Evolutionary conservation across 2,888 invertebrate species (phyloP), one percentile per base, ranked within the genome.

Genomic region (Leucania comma): DNA sequence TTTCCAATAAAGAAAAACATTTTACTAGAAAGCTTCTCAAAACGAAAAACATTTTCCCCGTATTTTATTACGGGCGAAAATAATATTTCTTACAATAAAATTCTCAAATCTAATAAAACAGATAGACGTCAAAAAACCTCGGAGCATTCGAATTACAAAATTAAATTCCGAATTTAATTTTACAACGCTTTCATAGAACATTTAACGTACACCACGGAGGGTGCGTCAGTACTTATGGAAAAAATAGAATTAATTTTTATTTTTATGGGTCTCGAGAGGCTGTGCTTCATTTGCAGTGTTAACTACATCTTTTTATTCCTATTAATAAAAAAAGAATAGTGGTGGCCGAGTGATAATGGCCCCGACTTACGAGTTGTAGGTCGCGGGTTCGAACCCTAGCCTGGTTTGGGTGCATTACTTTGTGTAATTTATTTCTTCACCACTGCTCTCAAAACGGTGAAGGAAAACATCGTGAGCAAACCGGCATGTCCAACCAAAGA

Each of bases 151-250:
- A 92, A 93, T 92, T 87, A 88, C 88, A 84, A 90, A 92, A 92
- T 93, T 92, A 91, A 92, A 92, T 92, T 91, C 86, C 87, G 82
- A 91, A 92, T 93, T 91, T 90, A 89, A 93, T 91, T 91, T 92
- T 88, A 91, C 88, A 91, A 87, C 89, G 89, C 86, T 89, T 89
- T 89, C 87, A 88, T 88, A 87, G 87, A 87, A 86, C 88, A 85
- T 82, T 90, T 86, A 84, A 86, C 85, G 88, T 89, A 89, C 89
- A 88, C 89, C 90, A 81, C 77, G 76, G 71, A 79, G 85, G 82
- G 81, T 78, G 80, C 76, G 83, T 82, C 64, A 54, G 68, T 68
- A 68, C 77, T 74, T 75, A 73, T 54, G 51, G 59, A 65, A 67
- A 78, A 77, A 75, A 78, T 77, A 70, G 56, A 82, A 75, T 81